phyloP scores from a whole-genome alignment of 2,888 invertebrate genomes.

The Formica aserva region DNA sequence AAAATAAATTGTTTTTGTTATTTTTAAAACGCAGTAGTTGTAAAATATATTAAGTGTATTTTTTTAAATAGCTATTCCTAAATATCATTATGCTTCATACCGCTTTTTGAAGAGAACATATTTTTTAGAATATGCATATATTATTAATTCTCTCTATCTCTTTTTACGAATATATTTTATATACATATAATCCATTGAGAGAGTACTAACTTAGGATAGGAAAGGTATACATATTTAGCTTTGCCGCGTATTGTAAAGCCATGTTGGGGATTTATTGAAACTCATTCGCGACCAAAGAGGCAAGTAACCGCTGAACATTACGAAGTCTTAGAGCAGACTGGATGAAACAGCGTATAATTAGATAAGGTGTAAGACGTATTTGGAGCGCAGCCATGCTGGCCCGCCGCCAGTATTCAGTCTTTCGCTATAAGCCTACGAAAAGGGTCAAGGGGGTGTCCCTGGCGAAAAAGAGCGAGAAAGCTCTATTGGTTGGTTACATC shows the following conservation, averaged over 20 bases:
- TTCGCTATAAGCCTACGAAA: slow-evolving; percentile 73
- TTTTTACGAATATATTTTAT: slow-evolving; percentile 38
- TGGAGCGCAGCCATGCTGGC: slow-evolving; percentile 85
- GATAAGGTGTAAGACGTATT: slow-evolving; percentile 85
- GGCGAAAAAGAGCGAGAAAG: slow-evolving; percentile 67
- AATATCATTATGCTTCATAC: not conserved
- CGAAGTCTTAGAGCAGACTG: slow-evolving; percentile 82
- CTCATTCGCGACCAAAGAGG: slow-evolving; percentile 75
- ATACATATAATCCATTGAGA: not conserved
- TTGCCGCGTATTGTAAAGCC: slow-evolving; percentile 44
- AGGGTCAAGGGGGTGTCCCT: slow-evolving; percentile 73
- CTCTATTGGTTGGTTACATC: slow-evolving; percentile 73
- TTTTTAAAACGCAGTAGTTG: not conserved
- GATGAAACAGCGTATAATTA: slow-evolving; percentile 86
- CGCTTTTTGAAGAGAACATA: not conserved
- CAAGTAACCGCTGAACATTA: slow-evolving; percentile 82
- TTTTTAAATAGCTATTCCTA: not conserved
- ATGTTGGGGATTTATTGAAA: slow-evolving; percentile 79
- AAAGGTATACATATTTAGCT: slow-evolving; percentile 55
- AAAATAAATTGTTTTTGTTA: not conserved
- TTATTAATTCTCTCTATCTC: not conserved
- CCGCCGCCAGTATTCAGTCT: slow-evolving; percentile 79
- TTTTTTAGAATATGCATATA: not conserved
- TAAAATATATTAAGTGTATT: not conserved
- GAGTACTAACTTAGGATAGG: slow-evolving; percentile 16